A percentile compares a stretch with the other conserved stretches of the same genome.
phyloP scores from a whole-genome alignment of 2,888 invertebrate genomes.

The Epirrhoe tristata region DNA sequence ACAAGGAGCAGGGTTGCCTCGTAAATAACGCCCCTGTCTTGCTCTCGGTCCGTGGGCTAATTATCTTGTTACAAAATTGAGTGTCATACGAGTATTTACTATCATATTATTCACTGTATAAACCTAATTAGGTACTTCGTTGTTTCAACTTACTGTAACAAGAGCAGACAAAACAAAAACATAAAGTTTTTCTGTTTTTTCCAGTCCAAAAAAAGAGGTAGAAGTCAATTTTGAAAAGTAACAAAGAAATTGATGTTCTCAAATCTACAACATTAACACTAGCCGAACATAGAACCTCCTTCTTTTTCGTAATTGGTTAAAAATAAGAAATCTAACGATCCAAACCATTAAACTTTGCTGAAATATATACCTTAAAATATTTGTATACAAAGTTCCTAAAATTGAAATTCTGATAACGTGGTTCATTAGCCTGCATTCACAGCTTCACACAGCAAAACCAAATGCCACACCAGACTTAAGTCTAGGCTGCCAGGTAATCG shows the following conservation, averaged over 20 bases:
- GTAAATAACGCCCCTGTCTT: conserved; percentile 69
- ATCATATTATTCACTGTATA: conserved; percentile 5
- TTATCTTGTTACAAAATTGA: conserved; percentile 41
- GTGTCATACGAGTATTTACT: conserved; percentile 21
- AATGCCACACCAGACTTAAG: conserved; percentile 62
- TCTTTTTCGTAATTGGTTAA: too few species aligned
- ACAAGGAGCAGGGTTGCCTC: conserved; percentile 65
- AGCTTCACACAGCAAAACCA: conserved; percentile 61
- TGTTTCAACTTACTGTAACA: not conserved
- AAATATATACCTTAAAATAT: conserved; percentile 44
- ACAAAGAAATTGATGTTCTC: too few species aligned
- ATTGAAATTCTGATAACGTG: conserved; percentile 60
- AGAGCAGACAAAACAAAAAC: not conserved
- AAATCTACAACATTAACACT: too few species aligned
- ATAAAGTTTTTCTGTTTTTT: too few species aligned
- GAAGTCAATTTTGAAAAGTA: too few species aligned
- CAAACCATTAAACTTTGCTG: not conserved
- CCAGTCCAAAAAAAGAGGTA: too few species aligned
- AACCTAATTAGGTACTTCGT: not conserved
- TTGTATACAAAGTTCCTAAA: conserved; percentile 20
- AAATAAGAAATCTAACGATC: not conserved
- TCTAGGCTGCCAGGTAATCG: conserved; percentile 45
- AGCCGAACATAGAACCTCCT: too few species aligned
- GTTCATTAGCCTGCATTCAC: conserved; percentile 76
- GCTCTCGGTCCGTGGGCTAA: conserved; percentile 41